These are phyloP conservation scores for Hypotaenidia philippensis DNA, from an alignment of 2,797 vertebrate species.

Conservation along the genomic window DNA sequence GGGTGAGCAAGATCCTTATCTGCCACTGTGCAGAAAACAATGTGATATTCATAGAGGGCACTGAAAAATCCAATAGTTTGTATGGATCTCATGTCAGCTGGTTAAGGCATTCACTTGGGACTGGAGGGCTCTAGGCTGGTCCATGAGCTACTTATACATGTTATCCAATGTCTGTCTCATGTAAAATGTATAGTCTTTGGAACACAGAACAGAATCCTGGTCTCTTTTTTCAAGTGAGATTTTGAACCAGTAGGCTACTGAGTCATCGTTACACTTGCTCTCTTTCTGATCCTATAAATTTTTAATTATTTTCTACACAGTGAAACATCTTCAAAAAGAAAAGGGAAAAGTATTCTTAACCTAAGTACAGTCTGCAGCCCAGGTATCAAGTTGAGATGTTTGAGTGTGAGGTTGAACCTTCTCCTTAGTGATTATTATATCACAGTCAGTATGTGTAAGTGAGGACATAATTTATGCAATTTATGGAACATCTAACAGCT, in stretches of 20 bases:
- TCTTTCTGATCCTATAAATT: conserved; percentile 6
- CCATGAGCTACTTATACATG: neutral
- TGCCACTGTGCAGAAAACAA: neutral
- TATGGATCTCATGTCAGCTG: neutral
- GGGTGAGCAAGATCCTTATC: neutral
- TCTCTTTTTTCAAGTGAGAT: neutral
- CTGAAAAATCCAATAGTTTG: neutral
- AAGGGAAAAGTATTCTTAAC: neutral
- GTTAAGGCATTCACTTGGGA: neutral
- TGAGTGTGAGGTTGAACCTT: neutral
- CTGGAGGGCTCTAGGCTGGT: neutral
- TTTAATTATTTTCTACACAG: neutral
- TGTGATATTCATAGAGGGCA: neutral
- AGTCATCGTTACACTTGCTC: neutral
- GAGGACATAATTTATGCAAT: neutral
- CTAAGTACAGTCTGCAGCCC: neutral
- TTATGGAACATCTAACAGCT: neutral
- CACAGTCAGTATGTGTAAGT: neutral
- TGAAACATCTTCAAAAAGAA: neutral
- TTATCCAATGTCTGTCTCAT: neutral
- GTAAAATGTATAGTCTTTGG: conserved; percentile 1
- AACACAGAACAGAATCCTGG: neutral
- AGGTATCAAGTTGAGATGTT: neutral
- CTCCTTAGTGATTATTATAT: neutral
- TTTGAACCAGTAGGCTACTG: neutral